A percentile compares a stretch with the other conserved stretches of the same genome.
phyloP scores from a whole-genome alignment of 2,113 vertebrate genomes.

The Hemiprocne comata region DNA sequence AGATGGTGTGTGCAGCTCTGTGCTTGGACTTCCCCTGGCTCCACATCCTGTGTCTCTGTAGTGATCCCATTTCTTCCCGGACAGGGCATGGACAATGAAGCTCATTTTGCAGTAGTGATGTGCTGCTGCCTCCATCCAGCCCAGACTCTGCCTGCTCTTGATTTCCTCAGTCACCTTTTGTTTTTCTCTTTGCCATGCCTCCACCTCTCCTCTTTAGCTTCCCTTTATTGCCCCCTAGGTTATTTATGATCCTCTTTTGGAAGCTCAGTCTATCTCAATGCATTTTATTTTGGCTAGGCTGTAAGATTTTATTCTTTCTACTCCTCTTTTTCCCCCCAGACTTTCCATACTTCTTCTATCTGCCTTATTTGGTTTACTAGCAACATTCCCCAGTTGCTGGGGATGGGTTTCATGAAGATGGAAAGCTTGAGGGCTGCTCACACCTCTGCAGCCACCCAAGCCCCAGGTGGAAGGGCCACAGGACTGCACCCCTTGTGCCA shows the following conservation, averaged over 20 bases:
- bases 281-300: not conserved
- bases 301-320: not conserved
- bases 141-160: not conserved
- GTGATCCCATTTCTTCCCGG: accelerated
- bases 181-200: not conserved
- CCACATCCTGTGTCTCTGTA: too few species aligned
- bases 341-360: not conserved
- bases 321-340: too few species aligned
- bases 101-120: not conserved
- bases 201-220: not conserved
- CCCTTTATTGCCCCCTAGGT: not conserved
- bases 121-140: not conserved
- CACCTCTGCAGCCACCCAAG: accelerated
- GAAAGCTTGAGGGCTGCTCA: not conserved
- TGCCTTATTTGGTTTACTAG: not conserved
- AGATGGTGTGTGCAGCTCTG: accelerated
- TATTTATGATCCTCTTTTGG: not conserved
- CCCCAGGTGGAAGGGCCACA: accelerated
- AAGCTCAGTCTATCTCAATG: not conserved
- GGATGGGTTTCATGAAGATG: not conserved
- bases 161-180: not conserved
- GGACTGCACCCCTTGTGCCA: not conserved
- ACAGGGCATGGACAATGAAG: accelerated
- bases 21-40: not conserved
- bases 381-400: not conserved